phyloP scores from a whole-genome alignment of 2,888 invertebrate species.

The Sesamia inferens region DNA sequence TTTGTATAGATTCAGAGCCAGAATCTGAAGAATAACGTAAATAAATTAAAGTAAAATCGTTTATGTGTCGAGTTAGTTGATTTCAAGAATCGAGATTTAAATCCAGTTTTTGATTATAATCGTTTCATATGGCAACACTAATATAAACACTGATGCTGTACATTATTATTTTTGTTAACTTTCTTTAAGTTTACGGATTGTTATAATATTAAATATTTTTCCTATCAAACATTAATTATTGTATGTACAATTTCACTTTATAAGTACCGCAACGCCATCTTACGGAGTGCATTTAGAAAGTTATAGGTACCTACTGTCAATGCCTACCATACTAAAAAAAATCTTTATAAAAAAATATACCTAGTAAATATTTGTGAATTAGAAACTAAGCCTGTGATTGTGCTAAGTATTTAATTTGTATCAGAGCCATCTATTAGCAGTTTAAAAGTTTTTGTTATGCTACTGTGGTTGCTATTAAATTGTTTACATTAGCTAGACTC shows the following conservation, averaged over 20 bases:
- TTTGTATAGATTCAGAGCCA: neutral
- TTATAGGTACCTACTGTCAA: neutral
- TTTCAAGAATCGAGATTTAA: neutral
- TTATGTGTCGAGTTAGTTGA: neutral
- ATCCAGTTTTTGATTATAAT: neutral
- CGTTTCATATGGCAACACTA: slow-evolving; percentile 2
- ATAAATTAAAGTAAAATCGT: neutral
- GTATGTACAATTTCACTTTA: neutral
- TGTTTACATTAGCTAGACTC: too few relatives aligned
- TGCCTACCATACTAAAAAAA: neutral
- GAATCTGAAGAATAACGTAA: neutral
- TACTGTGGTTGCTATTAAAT: too few relatives aligned
- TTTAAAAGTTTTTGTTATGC: too few relatives aligned
- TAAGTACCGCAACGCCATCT: slow-evolving; percentile 23
- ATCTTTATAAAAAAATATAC: too few relatives aligned
- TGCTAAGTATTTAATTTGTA: neutral
- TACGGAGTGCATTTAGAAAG: neutral
- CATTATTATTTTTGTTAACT: neutral
- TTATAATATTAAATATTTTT: neutral
- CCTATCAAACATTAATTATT: neutral
- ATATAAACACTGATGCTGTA: neutral
- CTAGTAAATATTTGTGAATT: too few relatives aligned
- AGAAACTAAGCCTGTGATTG: neutral
- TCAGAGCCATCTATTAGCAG: slow-evolving; percentile 31
- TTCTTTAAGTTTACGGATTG: neutral